Conservation (phyloP, 2,797 vertebrate genomes). For the Kryptopterus vitreolus region DNA sequence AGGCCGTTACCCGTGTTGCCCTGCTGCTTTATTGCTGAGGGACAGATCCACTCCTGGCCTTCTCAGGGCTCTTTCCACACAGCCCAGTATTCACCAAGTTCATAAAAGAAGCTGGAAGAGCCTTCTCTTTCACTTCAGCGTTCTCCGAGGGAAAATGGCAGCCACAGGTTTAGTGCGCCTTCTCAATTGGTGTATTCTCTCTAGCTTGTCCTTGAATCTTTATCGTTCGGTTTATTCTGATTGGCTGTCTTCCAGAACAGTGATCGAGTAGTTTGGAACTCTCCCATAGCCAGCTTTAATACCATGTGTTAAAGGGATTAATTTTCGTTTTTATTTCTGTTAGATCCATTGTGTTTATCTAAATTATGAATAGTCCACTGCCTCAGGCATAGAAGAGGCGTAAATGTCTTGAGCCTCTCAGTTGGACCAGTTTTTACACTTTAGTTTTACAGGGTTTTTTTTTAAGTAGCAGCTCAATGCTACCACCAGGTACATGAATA, state of each 20-base stretch:
- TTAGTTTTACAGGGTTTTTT: not conserved
- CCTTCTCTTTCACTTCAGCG: constrained; percentile 37
- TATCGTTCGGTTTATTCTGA: constrained; percentile 18
- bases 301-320: constrained; percentile 36
- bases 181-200: constrained; percentile 38
- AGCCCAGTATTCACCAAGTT: constrained; percentile 58
- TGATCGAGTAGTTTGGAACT: constrained; percentile 27
- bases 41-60: constrained; percentile 36
- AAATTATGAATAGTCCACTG: not conserved
- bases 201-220: constrained; percentile 15
- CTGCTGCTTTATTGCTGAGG: constrained; percentile 54
- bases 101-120: constrained; percentile 53
- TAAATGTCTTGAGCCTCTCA: not conserved
- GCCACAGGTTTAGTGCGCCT: constrained; percentile 22
- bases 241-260: constrained; percentile 26
- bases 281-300: constrained; percentile 26
- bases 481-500: not conserved
- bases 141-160: constrained; percentile 41
- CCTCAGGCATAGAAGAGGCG: not conserved
- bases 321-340: not conserved
- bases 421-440: too few species aligned
- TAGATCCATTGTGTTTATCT: not conserved
- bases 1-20: constrained; percentile 11
- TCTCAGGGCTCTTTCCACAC: constrained; percentile 23
- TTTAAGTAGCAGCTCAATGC: not conserved